Conservation (phyloP, 23 tunicate species). For the Diplosoma virens region DNA sequence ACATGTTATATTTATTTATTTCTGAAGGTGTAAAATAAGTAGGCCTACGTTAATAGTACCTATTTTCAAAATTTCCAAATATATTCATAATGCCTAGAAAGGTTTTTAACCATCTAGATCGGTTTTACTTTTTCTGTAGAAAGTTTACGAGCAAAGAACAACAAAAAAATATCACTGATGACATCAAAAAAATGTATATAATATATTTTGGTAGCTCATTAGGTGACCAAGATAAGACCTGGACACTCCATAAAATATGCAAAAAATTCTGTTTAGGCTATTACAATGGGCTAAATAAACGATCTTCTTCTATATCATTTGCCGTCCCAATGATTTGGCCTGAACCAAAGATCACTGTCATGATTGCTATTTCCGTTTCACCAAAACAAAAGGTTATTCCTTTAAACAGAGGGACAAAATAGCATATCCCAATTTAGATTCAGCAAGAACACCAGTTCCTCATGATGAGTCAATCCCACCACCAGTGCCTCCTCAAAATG, state of each 20-base stretch:
- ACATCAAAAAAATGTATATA: constrained; percentile 25
- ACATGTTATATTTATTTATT: too few relatives aligned
- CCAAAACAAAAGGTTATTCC: constrained; percentile 29
- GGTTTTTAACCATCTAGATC: too few relatives aligned
- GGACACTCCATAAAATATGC: constrained; percentile 30
- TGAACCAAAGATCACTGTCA: constrained; percentile 30
- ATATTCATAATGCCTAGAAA: too few relatives aligned
- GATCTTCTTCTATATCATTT: constrained; percentile 13
- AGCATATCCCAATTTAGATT: constrained; percentile 15
- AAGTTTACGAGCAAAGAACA: too few relatives aligned
- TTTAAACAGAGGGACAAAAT: constrained; percentile 21
- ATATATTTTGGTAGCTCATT: constrained; percentile 33
- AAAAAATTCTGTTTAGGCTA: constrained; percentile 6
- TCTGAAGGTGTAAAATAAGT: too few relatives aligned
- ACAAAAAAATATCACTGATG: too few relatives aligned
- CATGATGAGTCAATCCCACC: constrained; percentile 20
- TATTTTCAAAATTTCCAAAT: too few relatives aligned
- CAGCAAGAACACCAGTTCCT: constrained; percentile 8
- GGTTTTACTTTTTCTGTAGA: too few relatives aligned
- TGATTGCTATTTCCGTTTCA: constrained; percentile 35
- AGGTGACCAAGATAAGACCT: constrained; percentile 36
- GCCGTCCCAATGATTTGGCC: constrained; percentile 39
- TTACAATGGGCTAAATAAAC: constrained; percentile 30
- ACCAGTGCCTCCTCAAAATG: constrained; percentile 9
- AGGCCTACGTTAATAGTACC: too few relatives aligned